phyloP scores from a whole-genome alignment of 2,888 invertebrate species.

The Leucozona laternaria region DNA sequence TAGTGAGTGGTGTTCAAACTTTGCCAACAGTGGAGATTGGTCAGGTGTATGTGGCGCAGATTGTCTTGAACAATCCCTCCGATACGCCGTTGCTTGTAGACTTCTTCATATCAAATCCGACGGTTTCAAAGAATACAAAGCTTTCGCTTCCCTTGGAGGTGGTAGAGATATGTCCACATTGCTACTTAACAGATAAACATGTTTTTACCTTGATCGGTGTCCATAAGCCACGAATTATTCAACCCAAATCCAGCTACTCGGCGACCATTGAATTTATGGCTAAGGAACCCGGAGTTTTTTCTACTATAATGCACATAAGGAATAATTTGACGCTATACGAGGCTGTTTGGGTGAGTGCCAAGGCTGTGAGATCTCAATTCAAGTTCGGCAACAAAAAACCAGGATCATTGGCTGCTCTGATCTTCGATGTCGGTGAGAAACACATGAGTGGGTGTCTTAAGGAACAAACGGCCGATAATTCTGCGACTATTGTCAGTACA shows the following conservation, averaged over 20 bases:
- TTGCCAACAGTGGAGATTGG: slow-evolving; percentile 82
- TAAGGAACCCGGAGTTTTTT: slow-evolving; percentile 80
- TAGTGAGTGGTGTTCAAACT: slow-evolving; percentile 80
- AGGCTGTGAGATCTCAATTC: slow-evolving; percentile 94
- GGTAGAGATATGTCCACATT: slow-evolving; percentile 80
- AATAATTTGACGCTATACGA: slow-evolving; percentile 98
- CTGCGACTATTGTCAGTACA: slow-evolving; percentile 85
- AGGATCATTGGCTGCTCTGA: slow-evolving; percentile 89
- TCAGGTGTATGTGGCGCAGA: slow-evolving; percentile 80
- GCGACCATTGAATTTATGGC: slow-evolving; percentile 81
- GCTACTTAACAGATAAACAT: slow-evolving; percentile 81
- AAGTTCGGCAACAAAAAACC: slow-evolving; percentile 94
- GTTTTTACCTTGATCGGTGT: slow-evolving; percentile 80
- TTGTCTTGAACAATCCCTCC: slow-evolving; percentile 82
- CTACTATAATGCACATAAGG: slow-evolving; percentile 85
- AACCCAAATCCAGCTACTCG: slow-evolving; percentile 78
- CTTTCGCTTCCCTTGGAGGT: slow-evolving; percentile 82
- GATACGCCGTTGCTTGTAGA: slow-evolving; percentile 80
- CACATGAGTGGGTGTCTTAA: slow-evolving; percentile 86
- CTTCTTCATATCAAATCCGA: slow-evolving; percentile 81
- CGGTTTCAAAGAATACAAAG: slow-evolving; percentile 79
- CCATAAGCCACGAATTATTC: slow-evolving; percentile 78
- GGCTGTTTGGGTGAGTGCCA: slow-evolving; percentile 91
- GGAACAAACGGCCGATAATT: slow-evolving; percentile 14
- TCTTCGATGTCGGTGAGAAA: slow-evolving; percentile 89